These are phyloP conservation scores for Cephalopholis sonnerati DNA, from an alignment of 2,113 vertebrate species.

Conservation along the genomic window DNA sequence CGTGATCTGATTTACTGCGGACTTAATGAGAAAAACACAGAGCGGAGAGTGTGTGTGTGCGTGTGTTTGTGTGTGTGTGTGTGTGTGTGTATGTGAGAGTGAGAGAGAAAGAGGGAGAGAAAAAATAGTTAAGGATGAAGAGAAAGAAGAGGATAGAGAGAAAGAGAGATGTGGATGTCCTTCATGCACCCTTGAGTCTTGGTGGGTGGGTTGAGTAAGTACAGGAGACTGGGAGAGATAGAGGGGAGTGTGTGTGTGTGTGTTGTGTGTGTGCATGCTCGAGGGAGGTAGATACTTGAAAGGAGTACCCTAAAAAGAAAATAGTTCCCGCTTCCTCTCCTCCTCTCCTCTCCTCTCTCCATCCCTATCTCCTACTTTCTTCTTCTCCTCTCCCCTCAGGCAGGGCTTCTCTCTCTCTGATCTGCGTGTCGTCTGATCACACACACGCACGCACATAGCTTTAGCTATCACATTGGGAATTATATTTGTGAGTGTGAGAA, in stretches of 20 bases:
- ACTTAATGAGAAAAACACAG: slow-evolving; percentile 71
- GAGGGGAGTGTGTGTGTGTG: slow-evolving; percentile 1
- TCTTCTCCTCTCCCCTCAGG: slow-evolving; percentile 8
- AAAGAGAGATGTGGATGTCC: slow-evolving; percentile 54
- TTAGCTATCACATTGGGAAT: slow-evolving; percentile 34
- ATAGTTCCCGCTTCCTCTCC: background rate
- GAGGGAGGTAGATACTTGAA: slow-evolving; percentile 38
- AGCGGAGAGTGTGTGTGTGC: slow-evolving; percentile 21
- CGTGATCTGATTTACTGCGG: slow-evolving; percentile 74
- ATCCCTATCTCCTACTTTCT: background rate
- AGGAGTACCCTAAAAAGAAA: slow-evolving; percentile 37
- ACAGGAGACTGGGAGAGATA: slow-evolving; percentile 41
- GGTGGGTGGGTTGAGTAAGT: slow-evolving; percentile 59
- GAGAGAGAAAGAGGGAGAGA: background rate
- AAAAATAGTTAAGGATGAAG: slow-evolving; percentile 38
- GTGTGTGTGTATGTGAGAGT: background rate
- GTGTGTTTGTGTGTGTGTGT: slow-evolving; percentile 2
- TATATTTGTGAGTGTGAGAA: slow-evolving; percentile 11
- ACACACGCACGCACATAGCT: slow-evolving; percentile 29
- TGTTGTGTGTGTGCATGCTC: slow-evolving; percentile 11
- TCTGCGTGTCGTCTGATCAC: slow-evolving; percentile 35
- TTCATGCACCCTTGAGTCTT: slow-evolving; percentile 74
- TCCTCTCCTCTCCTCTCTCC: slow-evolving; percentile 3
- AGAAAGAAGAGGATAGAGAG: slow-evolving; percentile 42
- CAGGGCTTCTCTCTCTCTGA: slow-evolving; percentile 40